Evolutionary conservation across 2,888 invertebrate species (phyloP), one percentile per base, ranked within the genome.

Genomic region (Phyto melanocephala): DNA sequence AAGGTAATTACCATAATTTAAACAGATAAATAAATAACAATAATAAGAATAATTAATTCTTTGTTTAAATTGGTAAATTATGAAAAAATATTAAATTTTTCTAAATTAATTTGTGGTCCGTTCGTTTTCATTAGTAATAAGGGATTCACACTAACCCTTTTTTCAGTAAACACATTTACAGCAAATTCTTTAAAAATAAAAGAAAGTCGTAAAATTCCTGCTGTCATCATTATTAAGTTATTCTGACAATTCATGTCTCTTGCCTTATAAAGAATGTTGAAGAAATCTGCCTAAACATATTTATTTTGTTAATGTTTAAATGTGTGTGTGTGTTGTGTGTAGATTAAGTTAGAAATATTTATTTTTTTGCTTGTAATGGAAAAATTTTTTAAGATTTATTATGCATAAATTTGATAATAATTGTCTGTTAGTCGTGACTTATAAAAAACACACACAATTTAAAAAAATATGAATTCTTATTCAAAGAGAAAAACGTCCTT

Each of bases 281-380:
- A 52, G 28, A 52, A 52, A 52, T 13, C 24, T 52, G 52, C 24
- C 52, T 52, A 52, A 52, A 52, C n/a, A 52, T 24, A 52, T 52
- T 50, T 22, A 50, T 50, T 24, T 5, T 52, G 22, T 11, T 47
- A 10, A 24, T n/a, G 24, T n/a, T 28, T n/a, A 11, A 20, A 20
- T 15, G 45, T 7, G 47, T 22, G 7, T 4, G 17, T 10, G 11
- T 1, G 11, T 47, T 7, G 47, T 22, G 7, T 3, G 17, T 1
- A 10, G 20, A 20, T 20, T n/a, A 22, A 24, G 4, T 24, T 10
- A 52, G 13, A 52, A 24, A 52, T 13, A 24, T 24, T 13, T 52
- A 24, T 24, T 24, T 52, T n/a, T 2, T 45, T 40, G 11, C 11
- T 40, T 40, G 11, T 40, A 20, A 1, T 20, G 20, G 17, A 33